Base-by-base conservation (phyloP, 2,113 vertebrate species). In the Synodontis membranacea region DNA sequence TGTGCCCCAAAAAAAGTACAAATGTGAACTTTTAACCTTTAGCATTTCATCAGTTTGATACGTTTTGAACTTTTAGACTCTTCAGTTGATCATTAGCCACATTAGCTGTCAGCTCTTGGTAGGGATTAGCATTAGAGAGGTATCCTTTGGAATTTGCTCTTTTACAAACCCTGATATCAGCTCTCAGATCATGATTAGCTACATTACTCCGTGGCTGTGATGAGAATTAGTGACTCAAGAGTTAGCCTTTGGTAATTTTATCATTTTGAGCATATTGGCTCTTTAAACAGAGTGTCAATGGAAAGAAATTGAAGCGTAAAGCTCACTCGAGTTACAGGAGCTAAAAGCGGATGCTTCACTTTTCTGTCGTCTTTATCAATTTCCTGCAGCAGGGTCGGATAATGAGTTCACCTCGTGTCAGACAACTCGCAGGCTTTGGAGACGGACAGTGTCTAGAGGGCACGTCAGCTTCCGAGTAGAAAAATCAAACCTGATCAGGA, bases 101-200 rank as follows among this genome's bases (percentile, higher is more conserved):
- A n/a, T 85, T 85, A 64, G 74, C 58, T 37, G 31, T 79, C 56
- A 62, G 39, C 14, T 46, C 6, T 64, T n/a, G 60, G 25, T 48
- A 23, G 6, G 56, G 84, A 76, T 79, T 39, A 85, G 39, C 25
- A 10, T 12, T 46, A 58, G 0, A 62, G 39, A 28, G 79, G 42
- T 80, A 58, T 52, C 54, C 56, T 39, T 80, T 80, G 25, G 54
- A 25, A 5, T 39, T 9, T 56, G 34, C 50, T 80, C 31, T 52
- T 80, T 44, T 23, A 25, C n/a, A 37, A 54, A 79, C 8, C 4
- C 50, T 34, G 50, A 23, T 56, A 54, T 34, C 64, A 68, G 64
- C 64, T 21, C 23, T 44, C 9, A 44, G 42, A 76, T 76, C 28
- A 76, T 76, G 44, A 76, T 76, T 48, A 76, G 44, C 44, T 28